Evolutionary conservation across 1,140 invertebrate genomes (phyloP).

Genomic region (Lineus longissimus): DNA sequence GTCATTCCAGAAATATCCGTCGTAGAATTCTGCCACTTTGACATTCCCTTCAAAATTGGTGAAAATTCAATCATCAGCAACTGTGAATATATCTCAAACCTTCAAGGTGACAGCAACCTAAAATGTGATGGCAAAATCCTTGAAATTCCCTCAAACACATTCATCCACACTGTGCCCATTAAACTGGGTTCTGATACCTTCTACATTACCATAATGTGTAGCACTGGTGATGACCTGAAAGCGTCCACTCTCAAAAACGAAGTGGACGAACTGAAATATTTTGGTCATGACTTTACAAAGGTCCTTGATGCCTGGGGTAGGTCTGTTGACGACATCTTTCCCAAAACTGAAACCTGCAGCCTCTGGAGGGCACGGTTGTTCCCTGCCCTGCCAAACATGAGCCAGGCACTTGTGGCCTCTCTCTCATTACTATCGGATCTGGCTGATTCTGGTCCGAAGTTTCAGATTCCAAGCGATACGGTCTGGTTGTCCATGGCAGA

Average conservation of each 20-base stretch:
- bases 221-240: constrained; percentile 53
- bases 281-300: constrained; percentile 32
- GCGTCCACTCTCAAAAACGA: constrained; percentile 20
- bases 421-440: not conserved
- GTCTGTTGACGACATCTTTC: constrained; percentile 1
- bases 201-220: constrained; percentile 52
- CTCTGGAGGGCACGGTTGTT: constrained; percentile 52
- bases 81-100: constrained; percentile 29
- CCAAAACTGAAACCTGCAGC: constrained; percentile 18
- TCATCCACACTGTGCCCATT: constrained; percentile 52
- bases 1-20: constrained; percentile 29
- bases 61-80: constrained; percentile 52
- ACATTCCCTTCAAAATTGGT: constrained; percentile 34
- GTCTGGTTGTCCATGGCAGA: constrained; percentile 34
- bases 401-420: constrained; percentile 20
- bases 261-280: constrained; percentile 25
- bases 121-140: constrained; percentile 6
- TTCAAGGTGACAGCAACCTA: not conserved
- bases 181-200: constrained; percentile 18
- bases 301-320: constrained; percentile 14
- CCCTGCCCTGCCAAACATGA: constrained; percentile 34
- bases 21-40: constrained; percentile 53
- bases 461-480: not conserved
- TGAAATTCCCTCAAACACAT: constrained; percentile 41
- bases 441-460: constrained; percentile 3